Evolutionary conservation across 2,888 invertebrate species (phyloP).

Genomic region (Parnassius glacialis): DNA sequence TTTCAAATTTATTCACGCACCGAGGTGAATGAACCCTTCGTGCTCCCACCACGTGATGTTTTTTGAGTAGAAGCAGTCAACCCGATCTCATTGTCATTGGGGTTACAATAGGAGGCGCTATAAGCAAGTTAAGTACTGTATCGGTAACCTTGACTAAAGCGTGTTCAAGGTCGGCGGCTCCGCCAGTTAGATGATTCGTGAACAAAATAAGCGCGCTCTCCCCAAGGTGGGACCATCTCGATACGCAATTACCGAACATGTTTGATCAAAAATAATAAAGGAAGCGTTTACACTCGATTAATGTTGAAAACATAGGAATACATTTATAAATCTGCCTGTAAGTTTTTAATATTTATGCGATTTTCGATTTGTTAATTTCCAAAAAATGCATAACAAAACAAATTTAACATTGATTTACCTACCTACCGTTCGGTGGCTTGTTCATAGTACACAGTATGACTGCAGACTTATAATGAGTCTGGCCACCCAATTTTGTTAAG

Average conservation of each 20-base stretch:
- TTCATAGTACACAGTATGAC: too few relatives aligned
- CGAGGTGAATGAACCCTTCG: constrained; percentile 63
- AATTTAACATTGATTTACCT: too few relatives aligned
- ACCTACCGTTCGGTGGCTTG: too few relatives aligned
- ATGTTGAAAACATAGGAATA: too few relatives aligned
- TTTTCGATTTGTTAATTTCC: too few relatives aligned
- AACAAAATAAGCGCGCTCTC: constrained; percentile 31
- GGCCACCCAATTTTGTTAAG: too few relatives aligned
- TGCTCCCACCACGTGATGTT: constrained; percentile 49
- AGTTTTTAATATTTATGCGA: too few relatives aligned
- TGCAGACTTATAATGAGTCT: too few relatives aligned
- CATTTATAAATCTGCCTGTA: too few relatives aligned
- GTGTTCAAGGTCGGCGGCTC: constrained; percentile 57
- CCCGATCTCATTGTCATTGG: constrained; percentile 62
- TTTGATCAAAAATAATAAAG: too few relatives aligned
- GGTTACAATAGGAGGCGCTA: constrained; percentile 62
- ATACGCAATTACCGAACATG: constrained; percentile 14
- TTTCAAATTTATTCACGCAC: constrained; percentile 66
- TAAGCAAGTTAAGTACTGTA: constrained; percentile 35
- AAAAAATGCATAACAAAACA: too few relatives aligned
- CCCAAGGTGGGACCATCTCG: constrained; percentile 17
- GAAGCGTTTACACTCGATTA: too few relatives aligned
- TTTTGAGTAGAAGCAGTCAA: constrained; percentile 61
- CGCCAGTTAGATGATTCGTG: constrained; percentile 27
- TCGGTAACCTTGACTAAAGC: constrained; percentile 63